Evolutionary conservation across 23 tunicate species (phyloP), one percentile per base, ranked within the genome.

Genomic region (Botrylloides violaceus): DNA sequence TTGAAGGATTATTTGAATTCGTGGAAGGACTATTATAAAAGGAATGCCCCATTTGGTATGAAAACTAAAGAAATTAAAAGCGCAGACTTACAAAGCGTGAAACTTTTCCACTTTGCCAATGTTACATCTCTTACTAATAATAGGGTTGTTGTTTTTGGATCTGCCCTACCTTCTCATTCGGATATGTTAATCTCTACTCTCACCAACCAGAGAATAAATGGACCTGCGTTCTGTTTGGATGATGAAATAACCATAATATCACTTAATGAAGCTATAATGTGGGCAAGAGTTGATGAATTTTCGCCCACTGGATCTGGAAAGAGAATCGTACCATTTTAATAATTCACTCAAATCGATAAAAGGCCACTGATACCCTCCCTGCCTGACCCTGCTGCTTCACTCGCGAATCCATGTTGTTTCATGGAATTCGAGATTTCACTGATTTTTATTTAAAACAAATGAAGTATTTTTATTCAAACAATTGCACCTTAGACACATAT

Each of bases 221-320:
- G 97, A 29, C 62, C 81, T n/a, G 61, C 62, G 56, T 75, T 78
- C 31, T 65, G 34, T 37, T 72, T 90, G 31, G 97, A 90, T 15
- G 97, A 90, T 58, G 75, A 56, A 12, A 76, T 77, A 48, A 86
- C 90, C 21, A 84, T 83, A 29, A 53, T 90, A 22, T 83, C 97
- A 15, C 63, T 58, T 34, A 79, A 83, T 63, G 97, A 90, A 61
- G 97, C 97, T 62, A 66, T 90, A 48, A 90, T 90, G 90, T 90
- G 97, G 97, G 81, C 85, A 27, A 90, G 83, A 63, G 75, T 75
- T 57, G 74, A 83, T 73, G 80, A 68, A 49, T 90, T 83, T 83
- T 90, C 97, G 5, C 90, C 97, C 1, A 90, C 97, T 0, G 73
- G 81, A 18, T 76, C 90, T 50, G 97, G 97, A 29, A 75, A 55